phyloP scores from a whole-genome alignment of 2,113 vertebrate genomes.

The Hippocampus barbouri region DNA sequence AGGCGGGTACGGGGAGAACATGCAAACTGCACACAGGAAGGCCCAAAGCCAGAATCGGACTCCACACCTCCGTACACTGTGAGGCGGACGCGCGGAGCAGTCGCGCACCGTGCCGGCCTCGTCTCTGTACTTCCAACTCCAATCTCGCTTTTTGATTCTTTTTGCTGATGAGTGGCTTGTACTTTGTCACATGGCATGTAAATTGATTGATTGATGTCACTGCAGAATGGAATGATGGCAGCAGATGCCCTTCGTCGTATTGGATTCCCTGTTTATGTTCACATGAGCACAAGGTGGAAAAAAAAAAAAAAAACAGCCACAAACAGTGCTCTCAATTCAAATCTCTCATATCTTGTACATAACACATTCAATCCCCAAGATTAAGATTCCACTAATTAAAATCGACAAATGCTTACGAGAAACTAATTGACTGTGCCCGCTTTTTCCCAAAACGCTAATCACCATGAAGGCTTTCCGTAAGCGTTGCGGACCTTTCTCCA shows the following conservation, averaged over 20 bases:
- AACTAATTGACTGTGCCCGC: constrained; percentile 48
- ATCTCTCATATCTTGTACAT: constrained; percentile 9
- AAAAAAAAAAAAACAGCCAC: background rate
- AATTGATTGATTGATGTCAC: too few species aligned
- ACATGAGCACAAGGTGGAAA: constrained; percentile 2
- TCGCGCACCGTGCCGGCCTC: too few species aligned
- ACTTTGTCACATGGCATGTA: too few species aligned
- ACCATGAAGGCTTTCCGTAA: constrained; percentile 12
- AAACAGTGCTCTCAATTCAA: constrained; percentile 1
- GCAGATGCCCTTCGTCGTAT: background rate
- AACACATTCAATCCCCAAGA: constrained; percentile 17
- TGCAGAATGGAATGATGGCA: background rate
- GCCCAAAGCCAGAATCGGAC: too few species aligned
- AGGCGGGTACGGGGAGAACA: too few species aligned
- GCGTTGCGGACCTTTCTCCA: constrained; percentile 20
- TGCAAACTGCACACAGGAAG: too few species aligned
- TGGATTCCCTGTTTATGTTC: background rate
- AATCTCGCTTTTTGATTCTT: too few species aligned
- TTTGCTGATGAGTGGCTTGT: too few species aligned
- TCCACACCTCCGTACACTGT: too few species aligned
- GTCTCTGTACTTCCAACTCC: too few species aligned
- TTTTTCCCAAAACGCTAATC: constrained; percentile 45
- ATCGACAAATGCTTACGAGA: constrained; percentile 43
- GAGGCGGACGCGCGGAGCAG: too few species aligned
- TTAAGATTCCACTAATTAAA: constrained; percentile 31